Conservation (phyloP, 2,113 vertebrate species). For the Chloebia gouldiae region DNA sequence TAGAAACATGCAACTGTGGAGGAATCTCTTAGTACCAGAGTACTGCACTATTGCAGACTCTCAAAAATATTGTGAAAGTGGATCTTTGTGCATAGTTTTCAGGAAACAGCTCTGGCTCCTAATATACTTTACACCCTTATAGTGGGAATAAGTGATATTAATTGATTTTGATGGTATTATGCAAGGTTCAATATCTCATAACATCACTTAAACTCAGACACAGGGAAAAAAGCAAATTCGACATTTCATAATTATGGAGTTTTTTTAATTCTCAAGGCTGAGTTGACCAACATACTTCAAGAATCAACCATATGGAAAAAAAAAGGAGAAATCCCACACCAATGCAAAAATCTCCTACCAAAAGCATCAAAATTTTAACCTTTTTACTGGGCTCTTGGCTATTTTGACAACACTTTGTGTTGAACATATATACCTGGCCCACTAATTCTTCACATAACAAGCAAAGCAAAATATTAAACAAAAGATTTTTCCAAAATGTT, state of each 20-base stretch:
- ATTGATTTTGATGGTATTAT: neutral
- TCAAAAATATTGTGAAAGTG: neutral
- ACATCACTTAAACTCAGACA: neutral
- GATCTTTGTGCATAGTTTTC: neutral
- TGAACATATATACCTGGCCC: neutral
- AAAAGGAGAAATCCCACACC: neutral
- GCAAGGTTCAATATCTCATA: neutral
- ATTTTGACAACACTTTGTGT: neutral
- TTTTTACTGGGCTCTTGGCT: neutral
- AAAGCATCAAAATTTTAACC: neutral
- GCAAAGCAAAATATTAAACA: neutral
- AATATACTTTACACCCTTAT: accelerated
- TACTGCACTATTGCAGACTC: neutral
- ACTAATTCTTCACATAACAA: neutral
- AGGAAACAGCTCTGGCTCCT: neutral
- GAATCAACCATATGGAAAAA: neutral
- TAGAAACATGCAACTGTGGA: neutral
- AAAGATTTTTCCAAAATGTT: neutral
- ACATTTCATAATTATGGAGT: neutral
- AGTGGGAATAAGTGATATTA: neutral
- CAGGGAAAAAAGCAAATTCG: neutral
- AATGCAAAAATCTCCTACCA: accelerated
- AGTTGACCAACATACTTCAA: neutral
- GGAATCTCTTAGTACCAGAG: neutral
- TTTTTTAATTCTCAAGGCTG: neutral